These are phyloP conservation scores for Stenurella melanura DNA, from an alignment of 2,888 invertebrate genomes.

Conservation along the genomic window DNA sequence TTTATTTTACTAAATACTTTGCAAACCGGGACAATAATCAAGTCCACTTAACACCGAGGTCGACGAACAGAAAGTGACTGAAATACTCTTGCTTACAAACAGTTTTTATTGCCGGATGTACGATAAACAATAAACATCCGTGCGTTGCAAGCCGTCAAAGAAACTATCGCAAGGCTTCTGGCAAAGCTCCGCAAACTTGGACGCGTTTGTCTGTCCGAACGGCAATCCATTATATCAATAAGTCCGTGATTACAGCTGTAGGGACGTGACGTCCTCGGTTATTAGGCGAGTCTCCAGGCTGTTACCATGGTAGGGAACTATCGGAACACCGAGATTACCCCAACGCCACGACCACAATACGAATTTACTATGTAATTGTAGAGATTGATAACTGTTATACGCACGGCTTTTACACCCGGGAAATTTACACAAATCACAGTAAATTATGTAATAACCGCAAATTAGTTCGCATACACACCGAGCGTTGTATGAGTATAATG, in stretches of 20 bases:
- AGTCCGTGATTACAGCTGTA: slow-evolving; percentile 17
- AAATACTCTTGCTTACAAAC: not conserved
- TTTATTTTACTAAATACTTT: too few relatives aligned
- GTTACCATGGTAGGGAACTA: slow-evolving; percentile 16
- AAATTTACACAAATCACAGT: slow-evolving; percentile 38
- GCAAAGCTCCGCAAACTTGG: not conserved
- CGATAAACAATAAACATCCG: not conserved
- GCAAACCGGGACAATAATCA: too few relatives aligned
- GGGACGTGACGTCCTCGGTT: not conserved
- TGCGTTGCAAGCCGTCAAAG: not conserved
- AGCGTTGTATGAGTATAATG: not conserved
- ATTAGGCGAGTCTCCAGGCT: slow-evolving; percentile 16
- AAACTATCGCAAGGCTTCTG: not conserved
- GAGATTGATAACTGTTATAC: slow-evolving; percentile 43
- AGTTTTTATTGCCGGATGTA: not conserved
- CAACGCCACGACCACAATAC: slow-evolving; percentile 38
- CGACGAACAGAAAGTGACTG: not conserved
- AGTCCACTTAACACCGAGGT: too few relatives aligned
- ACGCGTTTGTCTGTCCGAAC: not conserved
- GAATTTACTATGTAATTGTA: slow-evolving; percentile 45
- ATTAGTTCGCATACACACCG: slow-evolving; percentile 34
- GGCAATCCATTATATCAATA: slow-evolving; percentile 23
- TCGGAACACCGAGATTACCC: slow-evolving; percentile 21
- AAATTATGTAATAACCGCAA: slow-evolving; percentile 39
- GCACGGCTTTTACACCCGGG: slow-evolving; percentile 34